Conservation (phyloP, 2,113 vertebrate species). For the Pseudonaja textilis region DNA sequence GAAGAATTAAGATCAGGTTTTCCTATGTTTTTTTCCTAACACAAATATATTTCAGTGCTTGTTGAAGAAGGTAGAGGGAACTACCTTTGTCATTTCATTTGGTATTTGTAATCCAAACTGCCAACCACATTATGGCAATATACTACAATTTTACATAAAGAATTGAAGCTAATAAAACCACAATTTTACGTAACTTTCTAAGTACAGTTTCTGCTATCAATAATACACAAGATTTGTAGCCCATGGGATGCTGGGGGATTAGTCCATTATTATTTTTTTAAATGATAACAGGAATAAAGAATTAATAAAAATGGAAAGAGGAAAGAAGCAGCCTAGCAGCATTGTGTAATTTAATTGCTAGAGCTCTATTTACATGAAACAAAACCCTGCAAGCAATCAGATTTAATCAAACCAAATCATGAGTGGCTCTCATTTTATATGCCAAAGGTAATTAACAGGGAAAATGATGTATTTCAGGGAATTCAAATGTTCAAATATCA, state of each 20-base stretch:
- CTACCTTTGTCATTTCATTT: neutral
- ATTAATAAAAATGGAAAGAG: neutral
- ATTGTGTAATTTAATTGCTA: slow-evolving; percentile 9
- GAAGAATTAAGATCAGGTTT: neutral
- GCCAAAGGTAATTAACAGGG: slow-evolving; percentile 57
- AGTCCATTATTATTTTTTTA: neutral
- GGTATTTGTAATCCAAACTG: slow-evolving; percentile 23
- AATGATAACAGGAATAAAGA: slow-evolving; percentile 28
- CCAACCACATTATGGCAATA: neutral
- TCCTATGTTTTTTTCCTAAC: neutral
- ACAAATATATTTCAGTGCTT: neutral
- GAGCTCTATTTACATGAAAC: slow-evolving; percentile 44
- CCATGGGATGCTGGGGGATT: neutral
- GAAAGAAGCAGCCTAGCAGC: slow-evolving; percentile 3
- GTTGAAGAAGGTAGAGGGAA: slow-evolving; percentile 2
- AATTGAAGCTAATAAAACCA: neutral
- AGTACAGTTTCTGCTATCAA: slow-evolving; percentile 16
- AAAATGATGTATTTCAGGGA: slow-evolving; percentile 36
- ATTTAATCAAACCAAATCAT: slow-evolving; percentile 22
- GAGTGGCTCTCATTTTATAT: slow-evolving; percentile 44
- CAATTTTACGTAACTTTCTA: neutral
- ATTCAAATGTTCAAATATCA: slow-evolving; percentile 36
- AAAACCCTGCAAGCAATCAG: slow-evolving; percentile 24
- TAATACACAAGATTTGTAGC: slow-evolving; percentile 10
- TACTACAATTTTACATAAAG: slow-evolving; percentile 18